Evolutionary conservation across 2,797 vertebrate genomes (phyloP).

Genomic region (Hemitrygon akajei): DNA sequence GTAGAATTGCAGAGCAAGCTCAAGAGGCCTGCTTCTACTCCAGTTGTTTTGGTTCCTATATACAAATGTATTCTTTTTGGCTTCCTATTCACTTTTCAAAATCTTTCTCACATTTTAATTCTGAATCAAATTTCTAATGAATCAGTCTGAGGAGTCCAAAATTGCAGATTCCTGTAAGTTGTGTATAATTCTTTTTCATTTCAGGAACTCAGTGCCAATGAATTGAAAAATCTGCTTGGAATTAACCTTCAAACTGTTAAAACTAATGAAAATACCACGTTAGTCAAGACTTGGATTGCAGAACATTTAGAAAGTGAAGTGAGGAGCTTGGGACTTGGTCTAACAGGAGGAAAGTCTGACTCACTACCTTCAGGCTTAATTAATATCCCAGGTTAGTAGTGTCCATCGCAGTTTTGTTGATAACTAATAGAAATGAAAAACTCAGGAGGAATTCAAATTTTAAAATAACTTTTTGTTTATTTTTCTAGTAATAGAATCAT

Average conservation of each 20-base stretch:
- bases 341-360: background rate
- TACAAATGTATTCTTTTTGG: background rate
- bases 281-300: constrained; percentile 35
- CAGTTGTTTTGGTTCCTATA: too few species aligned
- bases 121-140: background rate
- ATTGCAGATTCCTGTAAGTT: background rate
- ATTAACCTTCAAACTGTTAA: constrained; percentile 31
- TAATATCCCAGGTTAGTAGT: background rate
- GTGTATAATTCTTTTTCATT: background rate
- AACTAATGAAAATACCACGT: background rate
- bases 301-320: constrained; percentile 36
- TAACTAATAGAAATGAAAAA: background rate
- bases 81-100: background rate
- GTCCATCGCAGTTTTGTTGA: background rate
- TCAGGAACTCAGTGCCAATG: constrained; percentile 37
- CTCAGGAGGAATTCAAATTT: background rate
- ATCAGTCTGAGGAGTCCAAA: background rate
- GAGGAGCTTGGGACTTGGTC: background rate
- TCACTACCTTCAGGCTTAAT: background rate
- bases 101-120: background rate
- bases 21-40: too few species aligned
- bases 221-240: constrained; percentile 40
- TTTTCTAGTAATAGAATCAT: background rate
- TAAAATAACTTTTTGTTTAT: background rate
- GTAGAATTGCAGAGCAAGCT: too few species aligned